Base-by-base conservation (phyloP, 2,888 invertebrate genomes). In the Eupeodes latifasciatus region DNA sequence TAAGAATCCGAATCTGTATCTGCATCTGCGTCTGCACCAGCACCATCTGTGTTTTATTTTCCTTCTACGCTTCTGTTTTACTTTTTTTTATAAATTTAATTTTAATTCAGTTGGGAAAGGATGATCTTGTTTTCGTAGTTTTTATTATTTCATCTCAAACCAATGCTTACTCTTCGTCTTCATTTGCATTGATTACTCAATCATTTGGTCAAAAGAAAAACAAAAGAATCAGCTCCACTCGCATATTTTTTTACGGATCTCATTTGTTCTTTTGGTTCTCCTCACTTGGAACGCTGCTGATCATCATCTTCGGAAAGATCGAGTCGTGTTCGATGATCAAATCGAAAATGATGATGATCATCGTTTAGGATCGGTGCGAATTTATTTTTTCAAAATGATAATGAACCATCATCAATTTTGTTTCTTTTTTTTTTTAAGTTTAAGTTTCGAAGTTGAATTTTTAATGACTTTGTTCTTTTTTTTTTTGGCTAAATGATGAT, bases 151-250 rank as follows among this genome's bases (percentile, higher is more conserved):
- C 47, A 66, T 49, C 11, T 64, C 7, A 57, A 72, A 61, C 36
- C 47, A 53, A 3, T 57, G 19, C 51, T 67, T 55, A 51, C 77
- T 76, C 62, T 74, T 74, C 84, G 74, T 76, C 57, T 77, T 74
- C 84, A 78, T 84, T 84, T 84, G 87, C 83, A 88, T 84, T 84
- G 84, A 88, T 88, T 84, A 84, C 87, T 88, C 80, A 81, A 88
- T 88, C 84, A 88, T 61, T 27, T 66, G 62, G n/a, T 19, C 59
- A 27, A 27, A 27, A 27, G 3, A 27, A 27, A 27, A 27, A 27
- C 2, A 27, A 27, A 27, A 53, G 66, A 40, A 66, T 53, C 19
- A 19, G 11, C 27, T 19, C 40, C 51, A 3, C 27, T 27, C 27
- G 3, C 27, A 55, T 49, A 49, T 19, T 76, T 76, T 57, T 57